phyloP scores from a whole-genome alignment of 30 jellyfish, hydroid and myxozoan genomes.

The Clytia hemisphaerica region DNA sequence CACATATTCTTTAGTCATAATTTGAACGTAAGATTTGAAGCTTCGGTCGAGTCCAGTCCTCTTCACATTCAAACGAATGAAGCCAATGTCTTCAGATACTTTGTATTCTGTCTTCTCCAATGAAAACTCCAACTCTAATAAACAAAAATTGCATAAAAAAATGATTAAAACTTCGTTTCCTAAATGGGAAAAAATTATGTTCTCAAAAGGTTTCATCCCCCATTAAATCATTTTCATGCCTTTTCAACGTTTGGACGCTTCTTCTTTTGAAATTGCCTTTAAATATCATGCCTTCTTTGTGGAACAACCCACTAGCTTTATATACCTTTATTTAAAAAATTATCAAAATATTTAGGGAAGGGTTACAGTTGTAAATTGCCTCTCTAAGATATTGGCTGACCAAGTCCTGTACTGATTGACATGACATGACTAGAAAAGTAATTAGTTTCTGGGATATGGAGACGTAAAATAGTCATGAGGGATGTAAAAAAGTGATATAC shows the following conservation, averaged over 20 bases:
- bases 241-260: too few species aligned
- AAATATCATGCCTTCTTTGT: too few species aligned
- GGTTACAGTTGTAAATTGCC: not conserved
- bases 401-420: not conserved
- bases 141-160: not conserved
- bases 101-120: conserved; percentile 39
- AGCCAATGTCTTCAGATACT: conserved; percentile 69
- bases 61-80: conserved; percentile 38
- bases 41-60: conserved; percentile 83
- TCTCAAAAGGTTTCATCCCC: too few species aligned
- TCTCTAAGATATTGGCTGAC: not conserved
- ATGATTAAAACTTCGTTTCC: not conserved
- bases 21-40: conserved; percentile 55
- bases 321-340: too few species aligned
- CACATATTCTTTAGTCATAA: conserved; percentile 66
- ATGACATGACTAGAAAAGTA: not conserved
- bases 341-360: too few species aligned
- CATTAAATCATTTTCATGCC: too few species aligned
- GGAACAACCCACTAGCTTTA: too few species aligned
- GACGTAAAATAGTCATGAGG: too few species aligned
- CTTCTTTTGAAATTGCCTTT: too few species aligned
- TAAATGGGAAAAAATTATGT: too few species aligned
- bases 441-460: too few species aligned
- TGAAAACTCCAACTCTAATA: conserved; percentile 63
- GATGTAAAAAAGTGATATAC: conserved; percentile 21